phyloP scores from a whole-genome alignment of 2,113 vertebrate species.

The Eurypyga helias region DNA sequence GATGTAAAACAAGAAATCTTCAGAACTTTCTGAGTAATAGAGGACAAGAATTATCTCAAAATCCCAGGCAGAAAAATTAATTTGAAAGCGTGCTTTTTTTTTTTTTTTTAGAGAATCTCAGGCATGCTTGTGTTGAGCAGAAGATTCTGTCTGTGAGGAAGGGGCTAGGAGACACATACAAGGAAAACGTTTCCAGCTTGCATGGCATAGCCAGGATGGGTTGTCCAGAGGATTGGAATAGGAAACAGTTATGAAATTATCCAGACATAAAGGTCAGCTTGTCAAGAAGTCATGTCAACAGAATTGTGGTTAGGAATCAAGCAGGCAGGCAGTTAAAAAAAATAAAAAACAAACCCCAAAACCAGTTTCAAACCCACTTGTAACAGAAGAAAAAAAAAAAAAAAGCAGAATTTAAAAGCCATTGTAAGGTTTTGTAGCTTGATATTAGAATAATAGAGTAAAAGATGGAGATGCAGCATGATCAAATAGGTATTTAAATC shows the following conservation, averaged over 20 bases:
- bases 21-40: conserved; percentile 18
- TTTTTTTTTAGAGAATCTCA: not conserved
- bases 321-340: not conserved
- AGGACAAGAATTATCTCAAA: conserved; percentile 41
- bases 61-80: conserved; percentile 16
- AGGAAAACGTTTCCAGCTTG: not conserved
- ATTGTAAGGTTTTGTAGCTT: not conserved
- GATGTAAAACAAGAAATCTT: conserved; percentile 1
- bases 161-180: not conserved
- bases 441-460: not conserved
- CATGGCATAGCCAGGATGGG: not conserved
- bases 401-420: not conserved
- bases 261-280: not conserved
- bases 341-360: no score
- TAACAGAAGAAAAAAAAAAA: not conserved
- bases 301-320: not conserved
- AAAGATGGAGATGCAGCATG: not conserved
- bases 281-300: not conserved
- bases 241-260: not conserved
- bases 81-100: not conserved
- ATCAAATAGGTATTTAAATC: not conserved
- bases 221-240: not conserved
- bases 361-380: not conserved
- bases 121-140: not conserved
- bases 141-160: not conserved